Conservation (phyloP, 2,113 vertebrate genomes). For the Platanista minor region DNA sequence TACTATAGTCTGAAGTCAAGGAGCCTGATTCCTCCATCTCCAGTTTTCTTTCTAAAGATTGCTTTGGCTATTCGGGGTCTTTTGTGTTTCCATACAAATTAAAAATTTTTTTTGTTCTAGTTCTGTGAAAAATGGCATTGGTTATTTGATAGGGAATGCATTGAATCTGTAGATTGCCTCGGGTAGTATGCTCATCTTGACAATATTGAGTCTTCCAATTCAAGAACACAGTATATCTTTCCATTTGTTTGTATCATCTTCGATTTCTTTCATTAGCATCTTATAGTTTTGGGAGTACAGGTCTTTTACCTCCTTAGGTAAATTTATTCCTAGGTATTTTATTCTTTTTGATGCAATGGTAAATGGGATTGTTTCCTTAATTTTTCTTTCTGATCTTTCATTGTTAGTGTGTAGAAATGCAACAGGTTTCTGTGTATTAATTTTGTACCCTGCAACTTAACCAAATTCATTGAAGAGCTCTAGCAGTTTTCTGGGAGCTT, state of each 20-base stretch:
- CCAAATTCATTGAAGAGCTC: background rate
- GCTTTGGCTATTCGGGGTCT: background rate
- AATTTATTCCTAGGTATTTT: background rate
- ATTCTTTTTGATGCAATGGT: background rate
- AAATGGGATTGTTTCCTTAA: background rate
- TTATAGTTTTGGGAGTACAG: background rate
- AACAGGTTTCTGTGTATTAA: background rate
- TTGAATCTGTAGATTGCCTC: background rate
- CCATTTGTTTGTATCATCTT: background rate
- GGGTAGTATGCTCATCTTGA: background rate
- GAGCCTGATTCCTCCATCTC: background rate
- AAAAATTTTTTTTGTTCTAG: background rate
- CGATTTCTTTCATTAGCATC: background rate
- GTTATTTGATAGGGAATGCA: background rate
- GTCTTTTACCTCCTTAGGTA: background rate
- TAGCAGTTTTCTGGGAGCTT: background rate
- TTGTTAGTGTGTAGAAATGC: background rate
- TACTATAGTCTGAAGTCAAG: no score
- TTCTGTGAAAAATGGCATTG: background rate
- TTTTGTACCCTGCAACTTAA: background rate
- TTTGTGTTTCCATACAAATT: background rate
- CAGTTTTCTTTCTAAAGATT: background rate
- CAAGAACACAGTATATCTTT: background rate
- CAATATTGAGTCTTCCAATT: background rate
- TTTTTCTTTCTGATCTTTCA: background rate